Conservation (phyloP, 2,113 vertebrate species). For the Atlantisia rogersi region DNA sequence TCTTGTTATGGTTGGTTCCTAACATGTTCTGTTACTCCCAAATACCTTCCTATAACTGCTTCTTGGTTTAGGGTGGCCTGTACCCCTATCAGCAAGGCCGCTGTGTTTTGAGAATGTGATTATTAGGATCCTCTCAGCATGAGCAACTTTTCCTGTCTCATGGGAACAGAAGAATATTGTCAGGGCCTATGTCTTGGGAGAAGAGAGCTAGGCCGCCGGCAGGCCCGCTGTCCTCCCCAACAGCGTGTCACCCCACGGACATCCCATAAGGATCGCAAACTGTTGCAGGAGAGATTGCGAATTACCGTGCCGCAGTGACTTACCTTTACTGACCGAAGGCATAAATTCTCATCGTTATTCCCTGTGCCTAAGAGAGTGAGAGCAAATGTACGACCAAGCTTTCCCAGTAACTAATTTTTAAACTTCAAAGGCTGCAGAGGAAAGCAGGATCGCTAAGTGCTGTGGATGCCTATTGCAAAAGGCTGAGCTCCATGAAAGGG, state of each 20-base stretch:
- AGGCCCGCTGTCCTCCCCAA: no score
- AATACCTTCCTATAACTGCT: no score
- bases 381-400: not conserved
- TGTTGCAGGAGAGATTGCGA: not conserved
- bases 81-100: no score
- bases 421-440: conserved; percentile 42
- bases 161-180: no score
- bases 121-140: no score
- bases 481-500: conserved; percentile 43
- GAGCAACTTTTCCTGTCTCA: no score
- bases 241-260: not conserved
- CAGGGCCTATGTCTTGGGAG: no score
- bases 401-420: conserved; percentile 29
- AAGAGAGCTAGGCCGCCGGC: no score
- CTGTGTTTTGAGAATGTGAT: no score
- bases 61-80: no score
- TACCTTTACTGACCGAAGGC: not conserved
- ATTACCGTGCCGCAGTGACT: not conserved
- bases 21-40: no score
- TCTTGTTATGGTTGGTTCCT: no score
- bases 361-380: not conserved
- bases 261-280: not conserved
- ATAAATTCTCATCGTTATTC: not conserved
- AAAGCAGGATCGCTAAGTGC: conserved; percentile 17
- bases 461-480: conserved; percentile 61